These are phyloP conservation scores for Gallinago solitaria DNA, from an alignment of 2,797 vertebrate genomes.

Conservation along the genomic window DNA sequence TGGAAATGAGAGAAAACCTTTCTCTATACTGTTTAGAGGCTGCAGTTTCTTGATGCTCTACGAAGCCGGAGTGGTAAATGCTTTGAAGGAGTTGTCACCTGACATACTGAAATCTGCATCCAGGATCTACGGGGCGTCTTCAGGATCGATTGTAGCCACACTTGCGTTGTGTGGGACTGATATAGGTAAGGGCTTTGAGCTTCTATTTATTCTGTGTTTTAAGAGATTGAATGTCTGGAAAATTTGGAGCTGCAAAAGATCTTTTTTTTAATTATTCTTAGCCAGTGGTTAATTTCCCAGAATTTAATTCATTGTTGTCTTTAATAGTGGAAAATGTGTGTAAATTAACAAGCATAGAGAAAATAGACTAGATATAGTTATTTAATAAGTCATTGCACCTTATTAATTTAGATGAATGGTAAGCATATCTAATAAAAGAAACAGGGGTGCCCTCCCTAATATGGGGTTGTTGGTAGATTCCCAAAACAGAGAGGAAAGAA, in stretches of 20 bases:
- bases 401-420: background rate
- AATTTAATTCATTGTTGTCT: background rate
- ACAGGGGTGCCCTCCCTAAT: background rate
- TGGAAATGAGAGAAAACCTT: background rate
- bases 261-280: background rate
- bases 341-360: background rate
- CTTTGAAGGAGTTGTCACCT: background rate
- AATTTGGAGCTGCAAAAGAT: background rate
- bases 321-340: background rate
- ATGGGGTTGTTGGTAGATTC: background rate
- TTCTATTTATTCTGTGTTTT: background rate
- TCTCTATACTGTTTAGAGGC: constrained; percentile 6
- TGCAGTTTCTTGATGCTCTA: fast-evolving
- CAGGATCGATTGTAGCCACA: background rate
- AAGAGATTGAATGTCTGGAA: background rate
- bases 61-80: background rate
- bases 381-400: background rate
- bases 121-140: constrained; percentile 39
- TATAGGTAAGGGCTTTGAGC: background rate
- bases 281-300: background rate
- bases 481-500: background rate
- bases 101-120: background rate
- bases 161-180: background rate
- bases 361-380: background rate
- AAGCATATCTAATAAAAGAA: background rate